Percentiles rank a stretch among this genome's conserved stretches.
These are phyloP conservation scores for Oligia strigilis DNA, from an alignment of 2,888 invertebrate species.

Conservation along the genomic window DNA sequence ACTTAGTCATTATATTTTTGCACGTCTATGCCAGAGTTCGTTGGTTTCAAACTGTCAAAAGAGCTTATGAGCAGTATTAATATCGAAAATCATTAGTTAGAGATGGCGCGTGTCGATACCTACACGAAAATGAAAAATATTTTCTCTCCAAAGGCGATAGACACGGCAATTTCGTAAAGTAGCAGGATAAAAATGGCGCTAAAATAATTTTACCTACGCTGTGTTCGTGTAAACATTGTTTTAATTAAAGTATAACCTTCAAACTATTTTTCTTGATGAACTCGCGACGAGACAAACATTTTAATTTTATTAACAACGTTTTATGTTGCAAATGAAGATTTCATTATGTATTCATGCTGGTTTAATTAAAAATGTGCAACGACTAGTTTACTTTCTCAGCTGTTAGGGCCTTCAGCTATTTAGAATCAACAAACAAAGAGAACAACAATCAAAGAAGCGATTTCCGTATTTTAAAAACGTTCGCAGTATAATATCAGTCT, in stretches of 20 bases:
- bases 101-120: constrained; percentile 60
- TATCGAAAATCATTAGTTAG: constrained; percentile 36
- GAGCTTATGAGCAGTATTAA: constrained; percentile 7
- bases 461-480: too few species aligned
- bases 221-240: constrained; percentile 17
- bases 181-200: not conserved
- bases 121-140: constrained; percentile 31
- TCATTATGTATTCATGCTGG: not conserved
- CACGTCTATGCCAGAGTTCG: constrained; percentile 11
- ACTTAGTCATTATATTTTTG: constrained; percentile 14
- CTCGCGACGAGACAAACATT: constrained; percentile 12
- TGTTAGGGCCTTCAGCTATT: not conserved
- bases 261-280: constrained; percentile 19
- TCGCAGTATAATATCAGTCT: too few species aligned
- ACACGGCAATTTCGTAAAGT: constrained; percentile 12
- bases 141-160: constrained; percentile 11
- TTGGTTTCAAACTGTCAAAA: constrained; percentile 24
- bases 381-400: not conserved
- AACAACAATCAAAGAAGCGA: too few species aligned
- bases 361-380: constrained; percentile 7
- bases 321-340: not conserved
- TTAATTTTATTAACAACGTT: constrained; percentile 20
- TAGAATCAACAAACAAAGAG: not conserved
- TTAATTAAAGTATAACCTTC: constrained; percentile 22
- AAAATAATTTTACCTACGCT: constrained; percentile 2